A percentile compares a stretch with the other conserved stretches of the same genome.
phyloP scores from a whole-genome alignment of 2,797 vertebrate genomes.

The Catharus ustulatus region DNA sequence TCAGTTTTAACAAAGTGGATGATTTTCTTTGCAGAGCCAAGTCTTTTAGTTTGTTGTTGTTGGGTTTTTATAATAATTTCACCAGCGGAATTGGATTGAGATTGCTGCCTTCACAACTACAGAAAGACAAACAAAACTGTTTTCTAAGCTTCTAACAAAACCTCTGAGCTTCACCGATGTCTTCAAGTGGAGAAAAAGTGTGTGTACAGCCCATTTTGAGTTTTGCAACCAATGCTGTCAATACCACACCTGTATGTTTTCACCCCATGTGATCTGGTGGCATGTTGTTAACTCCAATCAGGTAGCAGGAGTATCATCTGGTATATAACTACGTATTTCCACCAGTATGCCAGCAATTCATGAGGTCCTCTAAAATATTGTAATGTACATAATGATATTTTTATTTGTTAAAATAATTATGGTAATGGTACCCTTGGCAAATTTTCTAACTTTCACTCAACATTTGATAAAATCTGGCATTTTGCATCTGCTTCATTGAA shows the following conservation, averaged over 20 bases:
- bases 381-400: not conserved
- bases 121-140: conserved; percentile 39
- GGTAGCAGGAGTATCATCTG: not conserved
- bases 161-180: not conserved
- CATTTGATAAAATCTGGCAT: not conserved
- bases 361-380: not conserved
- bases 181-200: not conserved
- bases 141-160: not conserved
- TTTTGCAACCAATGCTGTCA: not conserved
- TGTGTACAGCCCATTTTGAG: not conserved
- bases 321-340: not conserved
- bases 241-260: not conserved
- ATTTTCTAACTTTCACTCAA: not conserved
- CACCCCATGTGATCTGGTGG: not conserved
- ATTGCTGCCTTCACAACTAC: conserved; percentile 26
- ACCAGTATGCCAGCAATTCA: not conserved
- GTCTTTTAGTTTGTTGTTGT: conserved; percentile 44
- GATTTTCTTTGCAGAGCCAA: conserved; percentile 62
- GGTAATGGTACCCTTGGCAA: not conserved
- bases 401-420: not conserved
- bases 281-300: not conserved
- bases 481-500: not conserved
- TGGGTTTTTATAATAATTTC: conserved; percentile 41
- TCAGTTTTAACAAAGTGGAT: conserved; percentile 65
- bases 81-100: conserved; percentile 13